Base-by-base conservation (phyloP, 2,797 vertebrate genomes). In the Chrosomus eos region DNA sequence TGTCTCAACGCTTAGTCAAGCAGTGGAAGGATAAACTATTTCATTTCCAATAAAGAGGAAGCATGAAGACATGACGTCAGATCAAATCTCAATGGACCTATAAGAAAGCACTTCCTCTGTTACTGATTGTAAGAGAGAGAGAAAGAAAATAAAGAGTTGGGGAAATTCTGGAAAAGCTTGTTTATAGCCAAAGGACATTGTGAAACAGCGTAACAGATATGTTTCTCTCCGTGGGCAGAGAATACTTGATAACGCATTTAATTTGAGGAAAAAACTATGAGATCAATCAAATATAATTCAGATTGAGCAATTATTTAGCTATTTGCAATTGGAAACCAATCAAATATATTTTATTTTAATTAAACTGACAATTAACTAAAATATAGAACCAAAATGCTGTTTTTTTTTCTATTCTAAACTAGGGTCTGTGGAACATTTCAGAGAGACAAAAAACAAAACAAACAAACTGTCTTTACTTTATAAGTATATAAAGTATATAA, bases 41-140 rank as follows among this genome's bases (percentile, higher is more conserved):
- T 31, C n/a, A 53, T 80, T 85, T 85, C 77, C 58, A 85, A 85
- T 80, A 80, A 85, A 80, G 83, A 74, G 77, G 83, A 85, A 85
- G 31, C 33, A 73, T 72, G n/a, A 73, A 71, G 10, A 40, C 43
- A 48, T 80, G 83, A 85, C 83, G 83, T 85, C 76, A 85, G 77
- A 45, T 55, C 77, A 80, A 85, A 80, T 85, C 83, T 80, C 83
- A 74, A 53, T 7, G 83, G 67, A 21, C 43, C 43, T 80, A 40
- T 79, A 62, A 84, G 66, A 84, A 62, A 60, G 21, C 83, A 80
- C 77, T 80, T 80, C 58, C 83, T 51, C 40, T 73, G 31, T 43
- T 72, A 72, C 43, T 80, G 68, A 80, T 43, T 80, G 83, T 73
- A 38, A 74, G 76, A 55, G 26, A 48, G 45, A 60, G 21, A 74